Base-by-base conservation (phyloP, 2,888 invertebrate genomes). In the Frankliniella fusca region DNA sequence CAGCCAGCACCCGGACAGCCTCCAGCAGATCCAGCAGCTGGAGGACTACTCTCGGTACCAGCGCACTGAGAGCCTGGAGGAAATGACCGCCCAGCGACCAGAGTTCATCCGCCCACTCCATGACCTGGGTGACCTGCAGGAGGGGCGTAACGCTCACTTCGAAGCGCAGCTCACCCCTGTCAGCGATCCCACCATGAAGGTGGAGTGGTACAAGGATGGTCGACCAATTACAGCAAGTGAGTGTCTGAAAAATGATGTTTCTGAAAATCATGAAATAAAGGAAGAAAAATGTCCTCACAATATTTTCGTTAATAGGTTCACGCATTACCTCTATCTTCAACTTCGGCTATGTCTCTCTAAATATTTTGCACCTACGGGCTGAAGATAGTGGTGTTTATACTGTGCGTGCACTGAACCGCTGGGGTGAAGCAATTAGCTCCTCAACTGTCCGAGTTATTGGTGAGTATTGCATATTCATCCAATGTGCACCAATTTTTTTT, bases 281-380 rank as follows among this genome's bases (percentile, higher is more conserved):
- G 50, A 79, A 50, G 81, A 48, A 76, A 82, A 50, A 80, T 61
- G 81, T 79, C 8, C 27, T 49, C 54, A 38, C 80, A 12, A 65
- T 18, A 82, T 27, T 38, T 38, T 20, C 23, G 65, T 70, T 82
- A 84, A 48, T 83, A 90, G 90, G 90, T 90, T 97, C 97, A 88
- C 93, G 98, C 90, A 97, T 97, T 90, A 96, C 96, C 88, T 96
- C 97, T 88, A 96, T 97, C 92, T 97, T 97, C 93, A 98, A 98
- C 93, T 98, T 98, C 93, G 98, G 98, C 89, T 97, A 97, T 92
- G 97, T 98, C 91, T 97, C 97, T 90, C 94, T 98, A 87, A 98
- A 98, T 90, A 97, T 99, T 90, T 92, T 97, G 94, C 97, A 98
- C 93, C 94, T 98, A 92, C 95, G 97, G 91, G 93, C 94, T 91